Percentiles rank a stretch among this genome's conserved stretches.
Evolutionary conservation across 2,113 vertebrate species (phyloP).

Genomic region (Syrrhaptes paradoxus): DNA sequence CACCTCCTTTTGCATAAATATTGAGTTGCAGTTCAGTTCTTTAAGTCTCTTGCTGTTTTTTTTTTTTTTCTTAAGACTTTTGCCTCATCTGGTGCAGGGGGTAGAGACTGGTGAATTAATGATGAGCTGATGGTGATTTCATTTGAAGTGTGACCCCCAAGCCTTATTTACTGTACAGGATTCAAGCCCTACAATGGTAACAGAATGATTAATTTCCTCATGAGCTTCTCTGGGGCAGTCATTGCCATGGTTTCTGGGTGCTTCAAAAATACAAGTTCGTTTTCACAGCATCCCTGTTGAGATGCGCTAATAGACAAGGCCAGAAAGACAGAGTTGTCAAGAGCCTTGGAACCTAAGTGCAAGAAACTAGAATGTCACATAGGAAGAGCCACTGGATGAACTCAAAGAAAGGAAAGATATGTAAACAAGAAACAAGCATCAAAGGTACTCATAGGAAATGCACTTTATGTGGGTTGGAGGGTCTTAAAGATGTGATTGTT

Average conservation of each 20-base stretch:
- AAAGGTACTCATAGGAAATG: not conserved
- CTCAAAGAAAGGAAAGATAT: not conserved
- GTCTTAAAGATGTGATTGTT: not conserved
- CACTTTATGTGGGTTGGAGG: not conserved
- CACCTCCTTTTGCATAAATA: not conserved
- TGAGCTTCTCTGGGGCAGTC: not conserved
- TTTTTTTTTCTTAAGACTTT: not conserved
- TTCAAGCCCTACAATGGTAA: not conserved
- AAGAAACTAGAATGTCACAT: not conserved
- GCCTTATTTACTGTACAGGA: not conserved
- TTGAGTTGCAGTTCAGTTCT: not conserved
- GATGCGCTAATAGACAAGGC: not conserved
- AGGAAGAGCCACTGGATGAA: not conserved
- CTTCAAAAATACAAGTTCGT: constrained; percentile 12
- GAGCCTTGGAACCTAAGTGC: not conserved
- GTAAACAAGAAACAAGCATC: not conserved
- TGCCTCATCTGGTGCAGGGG: not conserved
- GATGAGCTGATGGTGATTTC: not conserved
- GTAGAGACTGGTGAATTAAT: not conserved
- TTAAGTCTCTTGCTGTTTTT: not conserved
- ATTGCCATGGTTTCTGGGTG: constrained; percentile 4
- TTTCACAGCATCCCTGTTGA: not conserved
- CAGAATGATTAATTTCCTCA: constrained; percentile 1
- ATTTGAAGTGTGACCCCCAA: not conserved
- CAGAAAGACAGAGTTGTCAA: not conserved